Conservation (phyloP, 2,113 vertebrate genomes). For the Myiagra hebetior region DNA sequence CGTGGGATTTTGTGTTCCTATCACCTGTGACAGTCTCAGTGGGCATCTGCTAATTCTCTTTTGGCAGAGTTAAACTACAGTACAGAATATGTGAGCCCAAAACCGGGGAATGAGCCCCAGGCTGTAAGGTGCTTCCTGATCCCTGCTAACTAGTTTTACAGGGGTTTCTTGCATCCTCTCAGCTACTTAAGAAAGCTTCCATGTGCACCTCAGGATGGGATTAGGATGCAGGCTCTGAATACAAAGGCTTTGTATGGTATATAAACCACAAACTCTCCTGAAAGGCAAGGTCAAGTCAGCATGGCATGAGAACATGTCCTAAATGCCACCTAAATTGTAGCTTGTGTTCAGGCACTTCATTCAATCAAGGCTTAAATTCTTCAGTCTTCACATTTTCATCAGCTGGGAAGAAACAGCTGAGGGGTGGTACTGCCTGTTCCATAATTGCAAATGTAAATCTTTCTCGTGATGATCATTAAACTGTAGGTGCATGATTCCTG, state of each 20-base stretch:
- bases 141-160: slow-evolving; percentile 15
- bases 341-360: neutral
- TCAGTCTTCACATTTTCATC: neutral
- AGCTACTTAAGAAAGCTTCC: neutral
- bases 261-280: neutral
- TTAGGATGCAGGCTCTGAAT: neutral
- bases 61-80: neutral
- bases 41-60: neutral
- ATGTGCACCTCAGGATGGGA: neutral
- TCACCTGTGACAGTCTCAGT: neutral
- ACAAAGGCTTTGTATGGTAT: neutral
- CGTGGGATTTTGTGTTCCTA: neutral
- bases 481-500: neutral
- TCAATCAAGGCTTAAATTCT: neutral
- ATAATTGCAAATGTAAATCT: neutral
- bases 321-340: neutral
- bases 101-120: neutral
- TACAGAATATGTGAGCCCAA: neutral
- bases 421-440: neutral
- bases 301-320: rapidly evolving
- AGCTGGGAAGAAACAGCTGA: neutral
- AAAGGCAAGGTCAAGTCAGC: neutral
- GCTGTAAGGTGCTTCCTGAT: neutral
- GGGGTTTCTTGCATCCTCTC: neutral
- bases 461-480: neutral